A percentile compares a stretch with the other conserved stretches of the same genome.
Evolutionary conservation across 2,113 vertebrate species (phyloP).

Genomic region (Xyliphius kryptos): DNA sequence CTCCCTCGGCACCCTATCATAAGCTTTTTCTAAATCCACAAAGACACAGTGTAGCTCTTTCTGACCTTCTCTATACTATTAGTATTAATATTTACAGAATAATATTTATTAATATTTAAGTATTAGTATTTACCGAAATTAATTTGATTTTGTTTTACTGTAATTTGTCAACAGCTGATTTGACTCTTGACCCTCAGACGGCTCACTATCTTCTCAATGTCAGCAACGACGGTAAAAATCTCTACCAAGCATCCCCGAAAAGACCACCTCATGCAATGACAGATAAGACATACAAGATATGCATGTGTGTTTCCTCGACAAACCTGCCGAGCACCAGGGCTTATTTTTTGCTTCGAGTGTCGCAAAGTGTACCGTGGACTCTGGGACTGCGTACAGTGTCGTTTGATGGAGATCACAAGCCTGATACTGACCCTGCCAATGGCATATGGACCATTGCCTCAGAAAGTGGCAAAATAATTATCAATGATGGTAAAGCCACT

Average conservation of each 20-base stretch:
- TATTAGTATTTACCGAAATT: too few relatives aligned
- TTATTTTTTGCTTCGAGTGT: slow-evolving; percentile 14
- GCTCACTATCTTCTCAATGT: slow-evolving; percentile 16
- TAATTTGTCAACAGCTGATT: slow-evolving; percentile 18
- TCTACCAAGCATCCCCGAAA: background rate
- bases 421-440: background rate
- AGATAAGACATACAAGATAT: slow-evolving; percentile 1
- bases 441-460: slow-evolving; percentile 25
- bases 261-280: background rate
- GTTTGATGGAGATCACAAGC: slow-evolving; percentile 8
- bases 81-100: too few relatives aligned
- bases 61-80: too few relatives aligned
- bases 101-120: too few relatives aligned
- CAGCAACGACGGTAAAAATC: slow-evolving; percentile 4
- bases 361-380: slow-evolving; percentile 2
- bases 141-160: too few relatives aligned
- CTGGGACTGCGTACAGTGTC: slow-evolving; percentile 9
- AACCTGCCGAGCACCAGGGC: slow-evolving; percentile 6
- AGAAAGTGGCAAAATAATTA: slow-evolving; percentile 8
- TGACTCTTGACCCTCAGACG: slow-evolving; percentile 5
- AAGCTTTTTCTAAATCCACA: too few relatives aligned
- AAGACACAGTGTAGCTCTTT: too few relatives aligned
- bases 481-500: slow-evolving; percentile 9
- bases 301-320: slow-evolving; percentile 16
- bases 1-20: too few relatives aligned